Evolutionary conservation across 2,113 vertebrate genomes (phyloP), one percentile per base, ranked within the genome.

Genomic region (Gambusia affinis): DNA sequence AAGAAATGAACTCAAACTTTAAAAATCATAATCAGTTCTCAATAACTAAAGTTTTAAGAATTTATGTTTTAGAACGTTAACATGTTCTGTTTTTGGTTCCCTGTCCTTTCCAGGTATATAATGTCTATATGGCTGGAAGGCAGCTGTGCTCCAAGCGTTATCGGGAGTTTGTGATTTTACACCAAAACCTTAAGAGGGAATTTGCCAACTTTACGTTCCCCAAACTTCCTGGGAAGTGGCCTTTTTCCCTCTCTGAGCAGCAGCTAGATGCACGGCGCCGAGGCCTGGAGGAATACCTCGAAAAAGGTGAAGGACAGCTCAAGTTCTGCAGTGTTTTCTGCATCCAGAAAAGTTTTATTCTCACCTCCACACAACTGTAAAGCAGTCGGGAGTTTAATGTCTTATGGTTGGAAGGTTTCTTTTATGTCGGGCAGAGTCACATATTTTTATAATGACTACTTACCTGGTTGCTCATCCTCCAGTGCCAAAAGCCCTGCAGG

Each of bases 71-170:
- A 4, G 22, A n/a, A 24, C 44, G 30, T 61, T 44, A 4, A 33
- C 24, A 64, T 11, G 39, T 12, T 4, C 3, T 10, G 0, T 24
- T 54, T 1, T 37, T 54, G 33, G 28, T 1, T 2, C 70, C 30
- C 24, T 28, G 2, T 27, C 29, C 29, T 51, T 12, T 70, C 60
- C 87, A 99, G 98, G 97, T 97, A 0, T 99, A 97, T 85, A 97
- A 98, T 17, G 96, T 99, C 70, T 97, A 97, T 88, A 97, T 99
- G 97, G 97, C 97, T 0, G 98, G 97, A 12, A 90, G 97, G 8
- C 97, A 98, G 93, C 93, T 99, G 60, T 99, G 97, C 89, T 97
- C 97, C 27, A 99, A 98, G 83, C 95, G 97, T 8, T 99, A 98
- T 91, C 91, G 98, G 0, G 97, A 99, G 60, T 99, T 99, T 60